phyloP scores from a whole-genome alignment of 2,888 invertebrate species.

The Cabera pusaria region DNA sequence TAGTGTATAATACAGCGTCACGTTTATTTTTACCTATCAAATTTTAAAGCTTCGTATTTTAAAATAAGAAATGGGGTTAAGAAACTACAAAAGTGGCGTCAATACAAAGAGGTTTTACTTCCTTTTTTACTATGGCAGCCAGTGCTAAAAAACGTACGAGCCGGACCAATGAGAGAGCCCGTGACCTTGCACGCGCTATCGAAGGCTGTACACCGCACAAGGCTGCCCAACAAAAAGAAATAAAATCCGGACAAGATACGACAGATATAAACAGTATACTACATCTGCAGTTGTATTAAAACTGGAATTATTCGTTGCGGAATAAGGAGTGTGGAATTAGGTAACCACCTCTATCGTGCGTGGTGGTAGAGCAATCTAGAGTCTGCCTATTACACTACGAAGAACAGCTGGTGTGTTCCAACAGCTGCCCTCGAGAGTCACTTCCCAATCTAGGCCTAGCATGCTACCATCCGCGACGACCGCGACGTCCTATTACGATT shows the following conservation, averaged over 20 bases:
- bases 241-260: constrained; percentile 38
- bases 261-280: constrained; percentile 4
- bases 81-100: constrained; percentile 15
- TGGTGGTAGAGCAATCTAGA: too few relatives aligned
- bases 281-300: too few relatives aligned
- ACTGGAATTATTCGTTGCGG: too few relatives aligned
- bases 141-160: constrained; percentile 37
- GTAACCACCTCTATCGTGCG: too few relatives aligned
- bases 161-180: constrained; percentile 45
- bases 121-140: constrained; percentile 26
- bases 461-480: too few relatives aligned
- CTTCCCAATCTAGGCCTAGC: too few relatives aligned
- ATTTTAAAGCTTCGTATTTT: too few relatives aligned
- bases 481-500: too few relatives aligned
- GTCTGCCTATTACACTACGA: too few relatives aligned
- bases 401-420: too few relatives aligned
- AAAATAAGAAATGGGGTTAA: constrained; percentile 11
- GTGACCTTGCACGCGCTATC: constrained; percentile 77
- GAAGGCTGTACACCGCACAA: constrained; percentile 73
- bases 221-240: constrained; percentile 66
- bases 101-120: constrained; percentile 20
- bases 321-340: too few relatives aligned
- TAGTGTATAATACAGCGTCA: background rate
- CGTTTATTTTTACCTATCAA: background rate
- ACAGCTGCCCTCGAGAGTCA: too few relatives aligned